Percentiles rank a stretch among this genome's conserved stretches.
Evolutionary conservation across 2,797 vertebrate species (phyloP).

Genomic region (Mormyrus proboscirostris): DNA sequence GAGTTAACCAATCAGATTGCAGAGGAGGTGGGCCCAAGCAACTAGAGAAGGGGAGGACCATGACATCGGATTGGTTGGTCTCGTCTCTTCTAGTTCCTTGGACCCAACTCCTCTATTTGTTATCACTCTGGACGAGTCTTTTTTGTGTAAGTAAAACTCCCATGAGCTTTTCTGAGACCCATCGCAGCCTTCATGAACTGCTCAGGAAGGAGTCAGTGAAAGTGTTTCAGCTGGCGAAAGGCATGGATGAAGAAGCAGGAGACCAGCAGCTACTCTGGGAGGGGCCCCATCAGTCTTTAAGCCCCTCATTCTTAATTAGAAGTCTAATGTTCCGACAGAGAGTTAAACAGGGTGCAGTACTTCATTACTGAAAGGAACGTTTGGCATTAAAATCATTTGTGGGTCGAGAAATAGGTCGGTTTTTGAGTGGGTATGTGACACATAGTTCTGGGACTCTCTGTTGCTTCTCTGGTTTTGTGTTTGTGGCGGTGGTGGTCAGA

Average conservation of each 20-base stretch:
- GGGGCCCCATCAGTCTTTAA: conserved; percentile 2
- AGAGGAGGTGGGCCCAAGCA: background rate
- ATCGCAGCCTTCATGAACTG: background rate
- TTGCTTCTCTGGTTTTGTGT: background rate
- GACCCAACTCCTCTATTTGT: too few species aligned
- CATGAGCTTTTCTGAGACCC: conserved; percentile 25
- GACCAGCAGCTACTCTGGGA: background rate
- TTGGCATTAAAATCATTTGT: conserved; percentile 38
- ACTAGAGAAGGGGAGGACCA: background rate
- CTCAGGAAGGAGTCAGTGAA: background rate
- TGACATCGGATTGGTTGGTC: background rate
- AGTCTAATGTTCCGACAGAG: conserved; percentile 20
- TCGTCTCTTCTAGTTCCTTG: too few species aligned
- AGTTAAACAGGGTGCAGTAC: conserved; percentile 19
- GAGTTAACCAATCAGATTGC: background rate
- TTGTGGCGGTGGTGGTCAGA: background rate
- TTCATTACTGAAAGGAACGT: conserved; percentile 50
- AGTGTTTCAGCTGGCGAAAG: background rate
- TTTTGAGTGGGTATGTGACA: background rate
- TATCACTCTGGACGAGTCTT: too few species aligned
- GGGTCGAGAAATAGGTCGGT: conserved; percentile 43
- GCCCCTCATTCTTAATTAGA: conserved; percentile 27
- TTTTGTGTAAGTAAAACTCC: too few species aligned
- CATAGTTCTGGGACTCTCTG: background rate
- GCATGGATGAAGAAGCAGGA: background rate